phyloP scores from a whole-genome alignment of 2,797 vertebrate species.

The Hafferia zeledoni region DNA sequence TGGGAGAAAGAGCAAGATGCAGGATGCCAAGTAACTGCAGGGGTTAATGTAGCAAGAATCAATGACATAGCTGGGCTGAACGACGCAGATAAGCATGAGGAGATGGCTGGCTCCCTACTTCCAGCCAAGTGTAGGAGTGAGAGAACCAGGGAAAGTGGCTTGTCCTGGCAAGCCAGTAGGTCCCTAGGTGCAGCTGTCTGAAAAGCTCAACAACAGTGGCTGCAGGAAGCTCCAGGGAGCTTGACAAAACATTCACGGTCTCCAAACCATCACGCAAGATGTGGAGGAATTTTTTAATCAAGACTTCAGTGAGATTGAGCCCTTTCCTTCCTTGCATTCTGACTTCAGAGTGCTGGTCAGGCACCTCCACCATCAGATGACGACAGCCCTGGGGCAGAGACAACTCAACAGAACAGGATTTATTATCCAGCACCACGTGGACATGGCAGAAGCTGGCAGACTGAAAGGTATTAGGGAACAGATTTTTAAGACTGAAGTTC shows the following conservation, averaged over 20 bases:
- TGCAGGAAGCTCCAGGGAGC: not conserved
- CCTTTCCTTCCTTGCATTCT: not conserved
- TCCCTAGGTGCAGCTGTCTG: not conserved
- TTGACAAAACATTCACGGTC: not conserved
- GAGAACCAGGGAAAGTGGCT: not conserved
- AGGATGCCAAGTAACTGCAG: not conserved
- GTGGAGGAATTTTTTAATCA: not conserved
- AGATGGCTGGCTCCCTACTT: not conserved
- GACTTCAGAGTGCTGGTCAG: not conserved
- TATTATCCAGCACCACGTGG: not conserved
- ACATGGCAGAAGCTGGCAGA: not conserved
- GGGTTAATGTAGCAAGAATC: not conserved
- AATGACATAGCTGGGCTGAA: not conserved
- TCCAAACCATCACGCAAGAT: not conserved
- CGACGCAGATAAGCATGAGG: not conserved
- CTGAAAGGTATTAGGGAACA: not conserved
- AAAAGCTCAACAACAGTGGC: not conserved
- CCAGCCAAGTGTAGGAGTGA: fast-evolving
- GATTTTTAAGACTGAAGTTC: not conserved
- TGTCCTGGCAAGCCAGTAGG: not conserved
- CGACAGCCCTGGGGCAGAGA: not conserved
- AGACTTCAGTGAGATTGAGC: not conserved
- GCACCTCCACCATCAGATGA: not conserved
- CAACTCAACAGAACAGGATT: not conserved
- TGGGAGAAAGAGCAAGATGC: not conserved